phyloP scores from a whole-genome alignment of 2,113 vertebrate species.

The Dendrocopos noguchii region DNA sequence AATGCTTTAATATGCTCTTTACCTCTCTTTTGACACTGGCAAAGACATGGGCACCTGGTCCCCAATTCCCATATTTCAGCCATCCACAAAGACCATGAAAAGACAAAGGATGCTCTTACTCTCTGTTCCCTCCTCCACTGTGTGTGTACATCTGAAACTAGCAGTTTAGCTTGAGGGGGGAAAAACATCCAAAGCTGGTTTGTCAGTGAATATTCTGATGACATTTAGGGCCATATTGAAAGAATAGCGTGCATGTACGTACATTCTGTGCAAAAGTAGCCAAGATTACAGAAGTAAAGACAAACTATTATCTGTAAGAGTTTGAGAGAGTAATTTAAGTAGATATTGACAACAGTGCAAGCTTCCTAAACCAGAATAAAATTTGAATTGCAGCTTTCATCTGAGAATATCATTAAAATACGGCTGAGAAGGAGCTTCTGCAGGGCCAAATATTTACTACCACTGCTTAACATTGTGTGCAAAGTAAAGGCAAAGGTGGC shows the following conservation, averaged over 20 bases:
- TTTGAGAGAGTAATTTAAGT: not conserved
- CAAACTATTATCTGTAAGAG: not conserved
- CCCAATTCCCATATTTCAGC: fast-evolving
- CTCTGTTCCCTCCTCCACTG: not conserved
- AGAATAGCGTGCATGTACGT: not conserved
- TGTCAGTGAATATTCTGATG: not conserved
- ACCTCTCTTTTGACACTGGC: not conserved
- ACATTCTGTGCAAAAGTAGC: not conserved
- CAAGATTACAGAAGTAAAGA: not conserved
- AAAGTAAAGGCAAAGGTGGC: not conserved
- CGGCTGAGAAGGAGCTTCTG: not conserved
- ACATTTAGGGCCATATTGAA: not conserved
- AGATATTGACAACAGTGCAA: not conserved
- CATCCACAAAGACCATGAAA: not conserved
- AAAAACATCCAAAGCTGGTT: not conserved
- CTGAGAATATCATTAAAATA: not conserved
- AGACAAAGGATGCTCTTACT: not conserved
- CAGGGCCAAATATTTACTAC: not conserved
- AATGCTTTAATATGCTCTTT: not conserved
- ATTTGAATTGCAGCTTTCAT: not conserved
- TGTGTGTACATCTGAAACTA: not conserved
- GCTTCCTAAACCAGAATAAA: not conserved
- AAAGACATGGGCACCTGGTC: not conserved
- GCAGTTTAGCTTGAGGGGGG: not conserved
- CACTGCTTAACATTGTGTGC: not conserved